A percentile compares a stretch with the other conserved stretches of the same genome.
phyloP scores from a whole-genome alignment of 2,888 invertebrate species.

The Aleiodes leptofemur region DNA sequence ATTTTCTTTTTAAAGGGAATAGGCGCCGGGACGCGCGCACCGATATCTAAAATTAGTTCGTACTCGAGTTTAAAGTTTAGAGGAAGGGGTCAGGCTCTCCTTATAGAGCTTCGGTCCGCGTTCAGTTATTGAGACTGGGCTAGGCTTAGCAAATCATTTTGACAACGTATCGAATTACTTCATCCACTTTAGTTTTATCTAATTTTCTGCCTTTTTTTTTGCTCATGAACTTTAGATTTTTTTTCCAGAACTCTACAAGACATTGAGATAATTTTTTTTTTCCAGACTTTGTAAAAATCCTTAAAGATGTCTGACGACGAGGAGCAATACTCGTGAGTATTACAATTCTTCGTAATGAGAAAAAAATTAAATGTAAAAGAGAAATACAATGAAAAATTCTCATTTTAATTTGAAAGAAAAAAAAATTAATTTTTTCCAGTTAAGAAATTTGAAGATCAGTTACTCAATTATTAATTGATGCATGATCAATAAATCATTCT shows the following conservation, averaged over 20 bases:
- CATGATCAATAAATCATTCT: too few species aligned
- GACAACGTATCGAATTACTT: constrained; percentile 57
- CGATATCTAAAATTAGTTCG: constrained; percentile 71
- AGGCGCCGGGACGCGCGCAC: constrained; percentile 36
- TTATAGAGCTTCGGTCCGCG: constrained; percentile 59
- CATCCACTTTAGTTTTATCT: constrained; percentile 51
- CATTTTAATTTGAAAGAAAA: constrained; percentile 6
- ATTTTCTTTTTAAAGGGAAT: constrained; percentile 23
- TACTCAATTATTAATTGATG: constrained; percentile 2
- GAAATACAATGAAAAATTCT: background rate
- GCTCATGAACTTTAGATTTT: background rate
- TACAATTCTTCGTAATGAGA: background rate
- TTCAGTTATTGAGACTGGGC: constrained; percentile 15
- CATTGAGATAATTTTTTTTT: constrained; percentile 58
- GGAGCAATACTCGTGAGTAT: constrained; percentile 94
- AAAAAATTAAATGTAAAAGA: background rate
- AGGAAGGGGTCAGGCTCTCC: constrained; percentile 50
- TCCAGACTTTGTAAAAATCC: constrained; percentile 80
- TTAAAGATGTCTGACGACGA: constrained; percentile 95
- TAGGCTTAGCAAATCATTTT: constrained; percentile 13
- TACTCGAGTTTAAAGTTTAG: constrained; percentile 59
- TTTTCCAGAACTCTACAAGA: background rate
- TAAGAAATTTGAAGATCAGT: constrained; percentile 24
- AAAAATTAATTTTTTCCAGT: background rate
- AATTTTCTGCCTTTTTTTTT: background rate